Percentiles rank a stretch among this genome's conserved stretches.
Conservation (phyloP, 1,140 invertebrate genomes). For the Diuraphis noxia region DNA sequence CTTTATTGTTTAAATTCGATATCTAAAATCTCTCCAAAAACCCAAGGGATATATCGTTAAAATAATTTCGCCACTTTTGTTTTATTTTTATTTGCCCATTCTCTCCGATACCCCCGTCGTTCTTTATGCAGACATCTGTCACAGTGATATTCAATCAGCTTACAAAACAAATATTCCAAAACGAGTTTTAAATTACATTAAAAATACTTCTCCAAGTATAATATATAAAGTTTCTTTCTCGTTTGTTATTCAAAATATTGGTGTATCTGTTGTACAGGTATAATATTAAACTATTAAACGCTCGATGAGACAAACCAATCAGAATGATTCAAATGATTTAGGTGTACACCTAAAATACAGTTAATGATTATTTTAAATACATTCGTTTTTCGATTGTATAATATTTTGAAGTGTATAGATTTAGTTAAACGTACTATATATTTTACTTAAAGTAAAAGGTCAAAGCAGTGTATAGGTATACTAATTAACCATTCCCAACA, state of each 20-base stretch:
- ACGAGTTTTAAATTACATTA: conserved; percentile 24
- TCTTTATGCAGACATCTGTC: not conserved
- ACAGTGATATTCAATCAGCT: not conserved
- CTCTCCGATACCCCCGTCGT: not conserved
- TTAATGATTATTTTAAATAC: not conserved
- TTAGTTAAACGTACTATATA: not conserved
- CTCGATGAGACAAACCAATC: not conserved
- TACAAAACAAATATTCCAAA: conserved; percentile 15
- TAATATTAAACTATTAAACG: not conserved
- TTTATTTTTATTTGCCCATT: not conserved
- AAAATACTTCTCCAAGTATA: not conserved
- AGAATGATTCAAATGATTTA: not conserved
- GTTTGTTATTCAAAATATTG: not conserved
- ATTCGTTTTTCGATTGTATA: not conserved
- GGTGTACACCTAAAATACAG: too few relatives aligned
- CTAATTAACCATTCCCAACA: not conserved
- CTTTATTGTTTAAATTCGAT: not conserved
- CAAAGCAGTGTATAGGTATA: not conserved
- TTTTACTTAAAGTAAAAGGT: not conserved
- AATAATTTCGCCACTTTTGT: not conserved
- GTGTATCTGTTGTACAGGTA: not conserved
- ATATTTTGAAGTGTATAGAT: not conserved
- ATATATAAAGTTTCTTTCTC: not conserved
- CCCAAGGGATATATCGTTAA: not conserved
- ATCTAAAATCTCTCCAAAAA: not conserved